Evolutionary conservation across 2,797 vertebrate genomes (phyloP), one percentile per base, ranked within the genome.

Genomic region (Mormyrus proboscirostris): DNA sequence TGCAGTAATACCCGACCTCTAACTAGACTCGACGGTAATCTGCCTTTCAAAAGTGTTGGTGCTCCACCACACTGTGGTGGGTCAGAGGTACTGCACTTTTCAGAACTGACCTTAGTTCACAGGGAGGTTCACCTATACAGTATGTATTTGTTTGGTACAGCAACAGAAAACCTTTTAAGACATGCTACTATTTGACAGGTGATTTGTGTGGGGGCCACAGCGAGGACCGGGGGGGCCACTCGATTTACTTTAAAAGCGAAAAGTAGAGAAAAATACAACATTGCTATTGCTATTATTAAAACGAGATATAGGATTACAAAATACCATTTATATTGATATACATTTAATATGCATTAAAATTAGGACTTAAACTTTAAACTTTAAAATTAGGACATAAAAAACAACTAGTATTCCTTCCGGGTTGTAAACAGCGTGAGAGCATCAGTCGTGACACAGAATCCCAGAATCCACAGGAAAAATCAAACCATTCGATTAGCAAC

Each of bases 11-110:
- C 86, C 76, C 88, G 76, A 89, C 91, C 88, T 90, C 87, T 91
- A 91, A 89, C 88, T 89, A 92, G 89, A 59, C 89, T 88, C 87
- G 91, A 91, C 89, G 91, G 92, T 92, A 93, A 93, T 90, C 25
- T 88, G 79, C 88, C 88, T 88, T 88, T 88, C 41, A 91, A 92
- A 50, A 89, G 88, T 92, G 86, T 94, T 85, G 82, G 82, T 79
- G 91, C 88, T 90, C 95, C 96, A 95, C 94, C 95, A 94, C 95
- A 93, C 89, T 93, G 95, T 96, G 95, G 94, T 76, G 3, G 90
- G 73, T n/a, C 0, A 12, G 0, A 47, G 91, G 91, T 92, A 95
- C 92, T 95, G 90, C 94, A 92, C 29, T 82, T 47, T 83, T 65
- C 22, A 44, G 84, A 87, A 22, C 84, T 86, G 49, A 55, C 25